Base-by-base conservation (phyloP, 1,140 invertebrate species). In the Leucophenga varia region DNA sequence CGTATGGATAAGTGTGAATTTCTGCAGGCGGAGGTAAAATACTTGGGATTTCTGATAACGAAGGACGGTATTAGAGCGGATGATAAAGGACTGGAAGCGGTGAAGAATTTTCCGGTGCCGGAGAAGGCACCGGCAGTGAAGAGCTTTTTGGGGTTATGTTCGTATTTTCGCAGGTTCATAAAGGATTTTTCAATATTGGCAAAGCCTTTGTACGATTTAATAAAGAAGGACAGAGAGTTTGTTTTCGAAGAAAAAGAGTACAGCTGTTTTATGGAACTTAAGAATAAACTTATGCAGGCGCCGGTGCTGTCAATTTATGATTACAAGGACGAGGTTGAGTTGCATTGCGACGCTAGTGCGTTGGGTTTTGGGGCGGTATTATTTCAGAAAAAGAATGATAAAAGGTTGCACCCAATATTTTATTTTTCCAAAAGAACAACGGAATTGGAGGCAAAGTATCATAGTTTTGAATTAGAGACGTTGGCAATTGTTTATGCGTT, bases 351-450 rank as follows among this genome's bases (percentile, higher is more conserved):
- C 28, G 57, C 49, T 1, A 57, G 57, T 31, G 3, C 30, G 1
- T 2, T 30, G 0, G 57, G 53, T 9, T 67, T 52, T 18, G 55
- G 55, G 13, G 54, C 53, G 1, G 31, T 54, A 0, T 35, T 65
- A 22, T 2, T 45, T 4, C 56, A 63, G 28, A 35, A 5, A 19
- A 36, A 61, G 28, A n/a, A 38, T 2, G 54, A 55, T 49, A 12
- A 40, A 8, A 45, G 42, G 28, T 42, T 57, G 25, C 67, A 71
- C 53, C 75, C 63, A 8, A 52, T 80, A 6, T 61, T 70, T n/a
- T n/a, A n/a, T n/a, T n/a, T n/a, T n/a, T n/a, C n/a, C n/a, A n/a
- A n/a, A n/a, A n/a, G n/a, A n/a, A n/a, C n/a, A n/a, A n/a, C n/a
- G n/a, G n/a, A n/a, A n/a, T n/a, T n/a, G n/a, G n/a, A n/a, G n/a